Evolutionary conservation across 2,888 invertebrate genomes (phyloP), one percentile per base, ranked within the genome.

Genomic region (Xylocampa areola): DNA sequence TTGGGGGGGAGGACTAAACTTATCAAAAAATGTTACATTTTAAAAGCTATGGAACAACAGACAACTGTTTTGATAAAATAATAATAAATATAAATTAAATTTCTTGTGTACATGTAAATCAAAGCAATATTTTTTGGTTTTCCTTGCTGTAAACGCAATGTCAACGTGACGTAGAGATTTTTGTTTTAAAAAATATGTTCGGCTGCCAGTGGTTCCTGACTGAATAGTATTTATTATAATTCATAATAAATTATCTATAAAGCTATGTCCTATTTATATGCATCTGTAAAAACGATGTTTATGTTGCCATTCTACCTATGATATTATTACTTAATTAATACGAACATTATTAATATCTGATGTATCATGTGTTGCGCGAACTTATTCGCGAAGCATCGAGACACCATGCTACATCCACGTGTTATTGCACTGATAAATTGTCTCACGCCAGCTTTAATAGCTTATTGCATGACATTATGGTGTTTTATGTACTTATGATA

Each of bases 11-110:
- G 77, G 1, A 78, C 77, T 73, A 74, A 74, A 72, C 39, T 59
- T 67, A 69, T 69, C 65, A 74, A 76, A 72, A 79, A 70, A 70
- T 62, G 41, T 86, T 84, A 86, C 84, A 87, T 86, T 81, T 84
- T 85, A 82, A 81, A 77, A 78, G 59, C 43, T 68, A 66, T 59
- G 68, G 72, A 75, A 73, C 73, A 73, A 72, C 60, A 73, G 68
- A 59, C 67, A 70, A 51, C 59, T 45, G 40, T 51, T 73, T 65
- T 62, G 44, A 51, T 63, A 57, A 63, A 68, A 75, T 73, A 58
- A 50, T 62, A 41, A 52, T 55, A 59, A 50, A 67, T 76, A 77
- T 64, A 80, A 77, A 77, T 76, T 67, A 61, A 74, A 73, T 73
- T 50, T 51, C 36, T n/a, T 27, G 41, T 65, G 70, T 74, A 60